These are phyloP conservation scores for Dicycla oo DNA, from an alignment of 2,888 invertebrate species.

Conservation along the genomic window DNA sequence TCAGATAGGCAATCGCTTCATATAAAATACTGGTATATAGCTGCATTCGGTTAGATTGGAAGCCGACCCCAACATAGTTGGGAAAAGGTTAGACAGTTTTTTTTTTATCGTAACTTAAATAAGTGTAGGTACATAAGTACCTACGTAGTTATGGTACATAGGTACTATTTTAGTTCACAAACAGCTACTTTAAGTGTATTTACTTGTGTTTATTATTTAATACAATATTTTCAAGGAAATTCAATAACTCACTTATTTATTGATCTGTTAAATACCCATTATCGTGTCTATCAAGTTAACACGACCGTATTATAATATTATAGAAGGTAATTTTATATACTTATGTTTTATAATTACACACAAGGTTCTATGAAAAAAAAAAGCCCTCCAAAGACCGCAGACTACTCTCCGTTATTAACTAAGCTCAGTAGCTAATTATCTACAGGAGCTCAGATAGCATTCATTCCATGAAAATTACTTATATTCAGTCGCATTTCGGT, in stretches of 20 bases:
- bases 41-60: too few species aligned
- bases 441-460: not conserved
- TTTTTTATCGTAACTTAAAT: not conserved
- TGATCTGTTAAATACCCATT: slow-evolving; percentile 32
- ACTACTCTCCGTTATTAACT: too few species aligned
- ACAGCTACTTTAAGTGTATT: slow-evolving; percentile 17
- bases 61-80: too few species aligned
- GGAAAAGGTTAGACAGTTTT: too few species aligned
- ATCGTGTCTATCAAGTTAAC: slow-evolving; percentile 45
- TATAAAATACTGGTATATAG: too few species aligned
- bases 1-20: too few species aligned
- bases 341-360: not conserved
- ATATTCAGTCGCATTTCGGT: not conserved
- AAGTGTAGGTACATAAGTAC: not conserved
- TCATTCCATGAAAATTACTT: not conserved
- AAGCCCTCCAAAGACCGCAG: not conserved
- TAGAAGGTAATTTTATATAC: not conserved
- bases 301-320: not conserved
- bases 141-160: too few species aligned
- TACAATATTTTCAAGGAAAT: slow-evolving; percentile 39
- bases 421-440: not conserved
- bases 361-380: not conserved
- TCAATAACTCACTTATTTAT: slow-evolving; percentile 32
- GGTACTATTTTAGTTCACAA: not conserved
- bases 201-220: slow-evolving; percentile 34